phyloP scores from a whole-genome alignment of 1,140 invertebrate genomes.

The Hypothenemus hampei region DNA sequence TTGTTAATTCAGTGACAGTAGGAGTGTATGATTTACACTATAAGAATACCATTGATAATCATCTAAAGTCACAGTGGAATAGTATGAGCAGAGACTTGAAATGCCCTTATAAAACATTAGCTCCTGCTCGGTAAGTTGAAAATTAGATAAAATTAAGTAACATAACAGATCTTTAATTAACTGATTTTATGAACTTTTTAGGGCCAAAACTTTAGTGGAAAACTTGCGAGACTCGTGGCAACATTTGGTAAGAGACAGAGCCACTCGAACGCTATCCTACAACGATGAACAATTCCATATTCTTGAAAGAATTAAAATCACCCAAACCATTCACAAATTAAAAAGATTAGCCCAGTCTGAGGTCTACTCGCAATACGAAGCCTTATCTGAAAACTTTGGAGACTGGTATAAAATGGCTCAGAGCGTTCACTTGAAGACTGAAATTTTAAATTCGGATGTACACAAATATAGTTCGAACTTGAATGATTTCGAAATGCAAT shows the following conservation, averaged over 20 bases:
- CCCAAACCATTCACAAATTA: conserved; percentile 64
- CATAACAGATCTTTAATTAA: not conserved
- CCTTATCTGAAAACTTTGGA: conserved; percentile 65
- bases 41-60: conserved; percentile 52
- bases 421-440: conserved; percentile 67
- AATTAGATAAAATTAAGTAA: not conserved
- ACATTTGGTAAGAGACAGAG: conserved; percentile 80
- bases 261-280: conserved; percentile 76
- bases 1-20: conserved; percentile 9
- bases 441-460: conserved; percentile 71
- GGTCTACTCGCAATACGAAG: conserved; percentile 60
- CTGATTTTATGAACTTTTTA: conserved; percentile 2
- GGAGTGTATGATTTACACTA: conserved; percentile 47
- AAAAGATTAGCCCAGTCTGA: conserved; percentile 61
- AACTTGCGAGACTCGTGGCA: conserved; percentile 86
- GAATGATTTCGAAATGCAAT: conserved; percentile 36
- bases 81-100: conserved; percentile 59
- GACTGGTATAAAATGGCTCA: conserved; percentile 84
- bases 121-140: conserved; percentile 51
- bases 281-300: conserved; percentile 94
- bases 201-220: conserved; percentile 69
- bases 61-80: conserved; percentile 66
- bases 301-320: conserved; percentile 71
- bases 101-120: conserved; percentile 61
- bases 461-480: conserved; percentile 40